phyloP scores from a whole-genome alignment of 2,113 vertebrate genomes.

The Fulmarus glacialis region DNA sequence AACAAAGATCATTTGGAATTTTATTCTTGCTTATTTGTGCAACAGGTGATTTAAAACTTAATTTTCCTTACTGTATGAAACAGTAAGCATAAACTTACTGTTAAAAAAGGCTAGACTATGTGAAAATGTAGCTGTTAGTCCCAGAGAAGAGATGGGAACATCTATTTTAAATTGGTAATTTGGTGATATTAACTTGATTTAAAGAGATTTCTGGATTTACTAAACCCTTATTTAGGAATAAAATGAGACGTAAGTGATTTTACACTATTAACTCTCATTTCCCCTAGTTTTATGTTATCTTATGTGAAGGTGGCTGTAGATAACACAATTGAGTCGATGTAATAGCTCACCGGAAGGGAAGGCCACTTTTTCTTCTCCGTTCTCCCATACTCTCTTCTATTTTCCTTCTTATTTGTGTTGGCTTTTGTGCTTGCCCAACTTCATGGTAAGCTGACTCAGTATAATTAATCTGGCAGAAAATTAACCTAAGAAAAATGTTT shows the following conservation, averaged over 20 bases:
- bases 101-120: neutral
- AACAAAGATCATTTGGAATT: neutral
- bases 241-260: neutral
- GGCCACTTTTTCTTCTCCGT: neutral
- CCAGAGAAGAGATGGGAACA: neutral
- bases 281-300: neutral
- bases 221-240: neutral
- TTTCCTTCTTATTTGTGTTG: neutral
- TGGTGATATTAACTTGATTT: neutral
- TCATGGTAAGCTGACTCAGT: neutral
- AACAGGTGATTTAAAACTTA: neutral
- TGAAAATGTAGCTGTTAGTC: neutral
- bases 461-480: neutral
- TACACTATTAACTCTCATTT: neutral
- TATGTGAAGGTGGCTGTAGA: neutral
- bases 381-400: neutral
- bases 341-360: neutral
- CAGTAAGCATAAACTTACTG: neutral
- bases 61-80: neutral
- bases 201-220: neutral
- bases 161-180: neutral
- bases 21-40: neutral
- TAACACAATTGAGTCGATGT: neutral
- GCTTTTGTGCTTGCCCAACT: neutral
- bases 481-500: neutral